Evolutionary conservation across 2,797 vertebrate species (phyloP).

Genomic region (Morus bassanus): DNA sequence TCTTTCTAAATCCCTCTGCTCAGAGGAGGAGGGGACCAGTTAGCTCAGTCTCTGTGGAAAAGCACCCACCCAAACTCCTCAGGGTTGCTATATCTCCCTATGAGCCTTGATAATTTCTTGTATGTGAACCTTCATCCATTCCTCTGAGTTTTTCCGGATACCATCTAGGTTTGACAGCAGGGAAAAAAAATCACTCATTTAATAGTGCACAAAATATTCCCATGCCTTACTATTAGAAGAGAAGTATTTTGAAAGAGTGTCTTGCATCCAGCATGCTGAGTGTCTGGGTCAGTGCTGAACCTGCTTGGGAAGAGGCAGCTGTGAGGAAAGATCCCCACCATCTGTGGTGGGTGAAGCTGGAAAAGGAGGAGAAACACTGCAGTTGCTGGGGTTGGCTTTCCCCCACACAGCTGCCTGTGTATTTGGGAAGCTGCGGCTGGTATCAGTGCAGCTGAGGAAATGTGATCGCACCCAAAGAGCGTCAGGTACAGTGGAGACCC

Average conservation of each 20-base stretch:
- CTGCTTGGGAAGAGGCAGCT: background rate
- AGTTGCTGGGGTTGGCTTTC: background rate
- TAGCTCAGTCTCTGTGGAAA: background rate
- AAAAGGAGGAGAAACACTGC: background rate
- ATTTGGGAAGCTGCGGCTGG: background rate
- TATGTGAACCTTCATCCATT: background rate
- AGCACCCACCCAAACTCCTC: background rate
- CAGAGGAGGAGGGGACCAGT: background rate
- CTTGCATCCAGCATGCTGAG: background rate
- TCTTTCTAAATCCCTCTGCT: background rate
- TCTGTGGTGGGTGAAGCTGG: background rate
- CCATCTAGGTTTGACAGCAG: background rate
- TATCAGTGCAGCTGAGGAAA: fast-evolving
- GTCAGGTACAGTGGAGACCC: background rate
- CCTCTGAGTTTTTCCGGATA: background rate
- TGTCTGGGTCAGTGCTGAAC: background rate
- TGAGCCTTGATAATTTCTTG: background rate
- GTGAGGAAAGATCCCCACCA: background rate
- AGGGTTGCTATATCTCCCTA: background rate
- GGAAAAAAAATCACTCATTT: background rate
- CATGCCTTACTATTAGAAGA: background rate
- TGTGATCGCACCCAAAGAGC: background rate
- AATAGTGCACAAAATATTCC: background rate
- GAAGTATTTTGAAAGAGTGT: background rate
- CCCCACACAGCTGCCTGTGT: background rate